Evolutionary conservation across 2,888 invertebrate species (phyloP).

Genomic region (Apoda limacodes): DNA sequence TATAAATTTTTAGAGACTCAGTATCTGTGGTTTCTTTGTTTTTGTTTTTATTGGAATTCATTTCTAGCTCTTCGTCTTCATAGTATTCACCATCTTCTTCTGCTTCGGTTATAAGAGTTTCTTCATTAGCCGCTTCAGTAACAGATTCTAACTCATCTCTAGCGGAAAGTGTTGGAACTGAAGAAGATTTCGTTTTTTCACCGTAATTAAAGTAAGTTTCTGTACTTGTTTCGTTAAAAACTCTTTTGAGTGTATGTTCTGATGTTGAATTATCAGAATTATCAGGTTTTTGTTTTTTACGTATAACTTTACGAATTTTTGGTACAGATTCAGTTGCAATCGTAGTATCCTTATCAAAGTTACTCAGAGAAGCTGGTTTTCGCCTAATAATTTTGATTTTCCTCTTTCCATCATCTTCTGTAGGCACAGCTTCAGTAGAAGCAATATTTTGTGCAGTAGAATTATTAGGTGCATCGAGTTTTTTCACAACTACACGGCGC

Average conservation of each 20-base stretch:
- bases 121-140: constrained; percentile 25
- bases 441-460: constrained; percentile 1
- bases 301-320: constrained; percentile 48
- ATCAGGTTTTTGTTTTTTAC: constrained; percentile 43
- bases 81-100: constrained; percentile 4
- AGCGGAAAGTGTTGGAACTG: constrained; percentile 23
- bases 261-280: constrained; percentile 35
- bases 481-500: constrained; percentile 12
- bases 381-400: constrained; percentile 49
- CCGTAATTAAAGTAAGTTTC: constrained; percentile 44
- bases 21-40: constrained; percentile 6
- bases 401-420: constrained; percentile 42
- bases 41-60: constrained; percentile 1
- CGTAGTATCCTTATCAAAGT: constrained; percentile 25
- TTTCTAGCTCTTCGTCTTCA: constrained; percentile 5
- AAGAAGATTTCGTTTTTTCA: constrained; percentile 37
- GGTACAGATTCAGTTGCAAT: constrained; percentile 25
- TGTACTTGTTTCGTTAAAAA: constrained; percentile 28
- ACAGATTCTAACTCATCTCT: constrained; percentile 24
- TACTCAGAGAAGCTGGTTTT: constrained; percentile 30
- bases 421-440: constrained; percentile 21
- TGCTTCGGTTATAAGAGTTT: constrained; percentile 13
- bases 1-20: too few species aligned
- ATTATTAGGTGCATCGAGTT: constrained; percentile 31
- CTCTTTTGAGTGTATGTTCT: constrained; percentile 29